Conservation (phyloP, 1,140 invertebrate species). For the Cydia splendana region DNA sequence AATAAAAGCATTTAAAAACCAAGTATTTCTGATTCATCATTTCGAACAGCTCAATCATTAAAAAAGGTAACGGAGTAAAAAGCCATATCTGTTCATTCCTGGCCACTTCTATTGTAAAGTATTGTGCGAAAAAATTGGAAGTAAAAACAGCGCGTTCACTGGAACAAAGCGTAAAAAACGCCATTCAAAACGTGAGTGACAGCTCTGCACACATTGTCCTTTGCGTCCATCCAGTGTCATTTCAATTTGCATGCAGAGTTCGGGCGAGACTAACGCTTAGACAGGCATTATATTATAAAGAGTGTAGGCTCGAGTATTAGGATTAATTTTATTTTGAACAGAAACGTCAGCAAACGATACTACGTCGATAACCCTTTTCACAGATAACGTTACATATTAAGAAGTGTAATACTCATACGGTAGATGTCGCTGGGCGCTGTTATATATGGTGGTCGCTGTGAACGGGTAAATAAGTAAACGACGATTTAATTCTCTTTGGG, state of each 20-base stretch:
- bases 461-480: too few relatives aligned
- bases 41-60: not conserved
- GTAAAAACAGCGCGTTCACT: not conserved
- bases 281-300: not conserved
- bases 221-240: not conserved
- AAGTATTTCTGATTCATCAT: too few relatives aligned
- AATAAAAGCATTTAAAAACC: too few relatives aligned
- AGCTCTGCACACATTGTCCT: not conserved
- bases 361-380: too few relatives aligned
- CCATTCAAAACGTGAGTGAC: constrained; percentile 16
- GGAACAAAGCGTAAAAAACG: not conserved
- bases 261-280: not conserved
- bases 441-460: too few relatives aligned
- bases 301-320: not conserved
- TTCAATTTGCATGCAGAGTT: not conserved
- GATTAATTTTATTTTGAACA: too few relatives aligned
- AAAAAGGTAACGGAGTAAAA: not conserved
- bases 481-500: too few relatives aligned
- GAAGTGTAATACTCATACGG: too few relatives aligned
- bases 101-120: constrained; percentile 2
- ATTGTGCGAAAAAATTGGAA: not conserved
- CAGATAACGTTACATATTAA: too few relatives aligned
- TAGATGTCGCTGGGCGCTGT: too few relatives aligned
- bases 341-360: too few relatives aligned
- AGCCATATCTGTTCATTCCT: not conserved